These are phyloP conservation scores for Notechis scutatus DNA, from an alignment of 2,113 vertebrate species.

Conservation along the genomic window DNA sequence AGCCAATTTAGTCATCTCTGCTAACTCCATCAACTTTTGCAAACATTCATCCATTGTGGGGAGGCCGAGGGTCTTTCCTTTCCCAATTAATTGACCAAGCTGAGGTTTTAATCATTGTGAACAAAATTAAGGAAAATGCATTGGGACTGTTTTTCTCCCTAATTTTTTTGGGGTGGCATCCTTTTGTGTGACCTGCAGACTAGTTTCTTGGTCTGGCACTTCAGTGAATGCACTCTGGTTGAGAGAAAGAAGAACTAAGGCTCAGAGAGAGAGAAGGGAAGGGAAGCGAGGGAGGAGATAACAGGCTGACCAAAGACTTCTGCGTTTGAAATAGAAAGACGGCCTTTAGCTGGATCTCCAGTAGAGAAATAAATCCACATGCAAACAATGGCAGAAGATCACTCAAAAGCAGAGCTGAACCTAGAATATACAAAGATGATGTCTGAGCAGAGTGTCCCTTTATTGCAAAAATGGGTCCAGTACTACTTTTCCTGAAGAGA, in stretches of 20 bases:
- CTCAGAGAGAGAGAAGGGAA: neutral
- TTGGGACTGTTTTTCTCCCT: neutral
- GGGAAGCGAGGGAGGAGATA: neutral
- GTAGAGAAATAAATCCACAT: neutral
- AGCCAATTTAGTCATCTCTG: neutral
- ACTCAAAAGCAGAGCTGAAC: neutral
- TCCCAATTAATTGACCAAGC: neutral
- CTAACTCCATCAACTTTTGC: neutral
- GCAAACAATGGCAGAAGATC: neutral
- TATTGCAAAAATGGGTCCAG: no score
- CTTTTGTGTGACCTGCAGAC: neutral
- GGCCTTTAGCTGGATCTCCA: neutral
- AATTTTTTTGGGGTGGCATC: neutral
- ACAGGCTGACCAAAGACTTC: neutral
- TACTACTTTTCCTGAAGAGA: conserved; percentile 34
- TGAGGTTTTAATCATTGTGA: neutral
- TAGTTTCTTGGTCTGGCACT: neutral
- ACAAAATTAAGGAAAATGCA: neutral
- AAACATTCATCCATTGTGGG: neutral
- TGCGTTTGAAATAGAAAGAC: neutral
- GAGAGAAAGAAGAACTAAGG: neutral
- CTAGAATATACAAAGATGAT: neutral
- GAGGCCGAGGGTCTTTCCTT: neutral
- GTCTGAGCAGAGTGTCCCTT: neutral
- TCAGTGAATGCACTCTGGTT: neutral